phyloP scores from a whole-genome alignment of 2,888 invertebrate genomes.

The Xestia sexstrigata region DNA sequence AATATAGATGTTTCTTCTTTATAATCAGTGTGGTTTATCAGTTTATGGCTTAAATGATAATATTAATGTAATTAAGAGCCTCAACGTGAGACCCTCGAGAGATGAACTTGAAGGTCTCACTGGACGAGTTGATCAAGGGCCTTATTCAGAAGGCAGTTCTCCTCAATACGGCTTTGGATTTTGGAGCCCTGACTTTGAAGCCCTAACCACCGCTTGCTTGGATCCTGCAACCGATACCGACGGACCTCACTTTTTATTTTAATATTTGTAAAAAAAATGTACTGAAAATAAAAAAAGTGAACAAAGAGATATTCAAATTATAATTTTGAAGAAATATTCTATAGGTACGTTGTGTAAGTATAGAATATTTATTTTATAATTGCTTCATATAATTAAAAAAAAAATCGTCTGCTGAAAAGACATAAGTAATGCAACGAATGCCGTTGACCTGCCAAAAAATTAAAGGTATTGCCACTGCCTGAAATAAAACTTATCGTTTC shows the following conservation, averaged over 20 bases:
- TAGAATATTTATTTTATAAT: too few relatives aligned
- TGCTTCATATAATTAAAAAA: too few relatives aligned
- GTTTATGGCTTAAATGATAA: not conserved
- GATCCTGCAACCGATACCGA: not conserved
- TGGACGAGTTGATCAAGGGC: not conserved
- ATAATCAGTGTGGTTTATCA: slow-evolving; percentile 39
- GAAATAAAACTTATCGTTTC: not conserved
- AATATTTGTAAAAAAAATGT: not conserved
- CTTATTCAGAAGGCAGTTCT: not conserved
- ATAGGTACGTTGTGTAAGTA: too few relatives aligned
- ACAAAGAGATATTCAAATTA: not conserved
- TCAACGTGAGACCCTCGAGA: too few relatives aligned
- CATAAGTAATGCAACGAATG: not conserved
- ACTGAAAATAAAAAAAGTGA: not conserved
- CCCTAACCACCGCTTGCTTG: not conserved
- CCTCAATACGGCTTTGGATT: not conserved
- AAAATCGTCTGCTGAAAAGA: not conserved
- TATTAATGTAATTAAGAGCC: not conserved
- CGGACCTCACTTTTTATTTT: not conserved
- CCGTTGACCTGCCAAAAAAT: not conserved
- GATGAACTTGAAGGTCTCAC: not conserved
- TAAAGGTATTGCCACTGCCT: not conserved
- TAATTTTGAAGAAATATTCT: not conserved
- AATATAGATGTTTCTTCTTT: slow-evolving; percentile 42
- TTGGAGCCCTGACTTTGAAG: not conserved